A percentile compares a stretch with the other conserved stretches of the same genome.
Evolutionary conservation across 2,113 vertebrate species (phyloP).

Genomic region (Planiliza haematocheilus): DNA sequence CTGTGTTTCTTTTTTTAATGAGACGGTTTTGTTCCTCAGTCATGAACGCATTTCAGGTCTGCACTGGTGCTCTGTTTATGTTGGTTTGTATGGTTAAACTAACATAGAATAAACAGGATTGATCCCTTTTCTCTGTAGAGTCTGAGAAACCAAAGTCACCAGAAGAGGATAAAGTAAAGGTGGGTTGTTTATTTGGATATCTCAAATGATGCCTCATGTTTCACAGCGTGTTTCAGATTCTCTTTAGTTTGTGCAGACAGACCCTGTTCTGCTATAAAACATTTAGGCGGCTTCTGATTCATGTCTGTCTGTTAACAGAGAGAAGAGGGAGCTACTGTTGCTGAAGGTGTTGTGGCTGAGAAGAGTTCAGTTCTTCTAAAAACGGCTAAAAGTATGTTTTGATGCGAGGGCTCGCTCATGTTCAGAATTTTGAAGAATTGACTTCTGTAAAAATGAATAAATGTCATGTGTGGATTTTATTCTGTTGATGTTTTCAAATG

Average conservation of each 20-base stretch:
- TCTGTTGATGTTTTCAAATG: background rate
- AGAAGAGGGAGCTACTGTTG: constrained; percentile 73
- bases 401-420: background rate
- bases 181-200: constrained; percentile 6
- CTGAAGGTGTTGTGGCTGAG: constrained; percentile 74
- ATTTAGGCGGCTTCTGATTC: background rate
- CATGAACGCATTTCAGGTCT: background rate
- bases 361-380: constrained; percentile 74
- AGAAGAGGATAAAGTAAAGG: constrained; percentile 61
- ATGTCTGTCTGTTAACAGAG: constrained; percentile 43
- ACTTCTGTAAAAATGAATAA: no score
- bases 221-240: background rate
- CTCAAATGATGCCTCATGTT: background rate
- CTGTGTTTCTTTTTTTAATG: background rate
- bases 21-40: no score
- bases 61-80: no score
- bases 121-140: constrained; percentile 27
- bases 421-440: background rate
- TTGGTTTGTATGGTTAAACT: no score
- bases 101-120: no score
- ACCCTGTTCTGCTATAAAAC: background rate
- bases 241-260: no score
- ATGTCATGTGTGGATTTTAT: background rate
- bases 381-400: constrained; percentile 60
- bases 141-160: constrained; percentile 59